phyloP scores from a whole-genome alignment of 1,140 invertebrate genomes.

The Bilobella aurantiaca region DNA sequence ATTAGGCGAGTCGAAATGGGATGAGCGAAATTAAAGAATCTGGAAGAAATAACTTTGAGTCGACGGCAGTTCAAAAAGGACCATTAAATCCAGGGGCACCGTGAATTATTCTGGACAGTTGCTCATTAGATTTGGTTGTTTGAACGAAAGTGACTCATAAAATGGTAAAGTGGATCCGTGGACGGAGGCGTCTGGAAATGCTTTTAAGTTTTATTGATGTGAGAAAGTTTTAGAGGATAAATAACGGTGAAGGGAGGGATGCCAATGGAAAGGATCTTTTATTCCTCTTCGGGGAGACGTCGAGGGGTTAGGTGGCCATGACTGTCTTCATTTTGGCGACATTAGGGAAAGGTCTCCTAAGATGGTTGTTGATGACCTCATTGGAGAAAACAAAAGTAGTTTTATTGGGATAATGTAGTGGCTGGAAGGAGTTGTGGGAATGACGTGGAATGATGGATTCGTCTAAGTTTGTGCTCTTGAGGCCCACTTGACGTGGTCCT shows the following conservation, averaged over 20 bases:
- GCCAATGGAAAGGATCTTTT: neutral
- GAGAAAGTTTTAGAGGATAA: neutral
- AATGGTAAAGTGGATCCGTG: too few relatives aligned
- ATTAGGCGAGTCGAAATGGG: too few relatives aligned
- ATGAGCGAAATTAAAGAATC: too few relatives aligned
- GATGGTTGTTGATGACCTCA: neutral
- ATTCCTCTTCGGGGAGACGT: neutral
- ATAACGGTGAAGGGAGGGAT: neutral
- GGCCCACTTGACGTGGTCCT: too few relatives aligned
- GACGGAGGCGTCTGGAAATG: neutral
- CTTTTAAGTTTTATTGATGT: conserved; percentile 7
- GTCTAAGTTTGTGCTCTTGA: neutral
- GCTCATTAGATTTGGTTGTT: too few relatives aligned
- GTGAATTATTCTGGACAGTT: too few relatives aligned
- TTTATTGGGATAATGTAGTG: neutral
- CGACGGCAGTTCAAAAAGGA: too few relatives aligned
- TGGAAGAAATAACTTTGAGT: too few relatives aligned
- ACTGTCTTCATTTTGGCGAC: too few relatives aligned
- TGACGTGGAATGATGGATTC: neutral
- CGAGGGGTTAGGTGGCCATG: neutral
- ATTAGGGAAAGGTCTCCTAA: too few relatives aligned
- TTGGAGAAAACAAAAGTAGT: neutral
- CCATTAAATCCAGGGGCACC: too few relatives aligned
- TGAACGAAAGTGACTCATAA: too few relatives aligned
- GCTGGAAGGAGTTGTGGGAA: neutral